A percentile compares a stretch with the other conserved stretches of the same genome.
phyloP scores from a whole-genome alignment of 1,140 invertebrate species.

The Macrostomum lignano region DNA sequence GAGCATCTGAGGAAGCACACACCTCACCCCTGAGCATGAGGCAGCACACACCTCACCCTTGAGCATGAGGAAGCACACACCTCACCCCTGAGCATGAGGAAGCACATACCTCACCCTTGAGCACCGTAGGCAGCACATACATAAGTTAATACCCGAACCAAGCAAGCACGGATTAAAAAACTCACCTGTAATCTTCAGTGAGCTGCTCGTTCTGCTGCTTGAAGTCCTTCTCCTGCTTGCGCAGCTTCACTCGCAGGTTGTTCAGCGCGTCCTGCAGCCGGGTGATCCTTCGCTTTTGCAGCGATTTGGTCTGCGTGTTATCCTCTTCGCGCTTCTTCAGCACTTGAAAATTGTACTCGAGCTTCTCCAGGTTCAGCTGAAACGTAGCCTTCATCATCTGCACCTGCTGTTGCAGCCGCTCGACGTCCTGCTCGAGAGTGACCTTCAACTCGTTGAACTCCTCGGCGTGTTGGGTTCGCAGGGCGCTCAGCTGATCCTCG shows the following conservation, averaged over 20 bases:
- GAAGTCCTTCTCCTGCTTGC: conserved; percentile 33
- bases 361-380: conserved; percentile 48
- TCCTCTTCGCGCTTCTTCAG: conserved; percentile 54
- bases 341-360: conserved; percentile 56
- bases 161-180: too few species aligned
- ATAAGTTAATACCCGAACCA: too few species aligned
- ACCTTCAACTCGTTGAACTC: conserved; percentile 28
- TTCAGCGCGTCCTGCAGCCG: conserved; percentile 37
- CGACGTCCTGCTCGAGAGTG: conserved; percentile 25
- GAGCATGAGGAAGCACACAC: too few species aligned
- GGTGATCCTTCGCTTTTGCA: conserved; percentile 47
- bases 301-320: conserved; percentile 46
- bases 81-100: too few species aligned
- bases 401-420: conserved; percentile 43
- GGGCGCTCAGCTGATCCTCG: conserved; percentile 19
- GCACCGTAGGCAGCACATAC: too few species aligned
- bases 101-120: too few species aligned
- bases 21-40: too few species aligned
- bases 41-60: too few species aligned
- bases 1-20: too few species aligned
- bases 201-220: too few species aligned
- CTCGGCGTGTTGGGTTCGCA: conserved; percentile 23
- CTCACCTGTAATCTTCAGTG: too few species aligned
- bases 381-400: conserved; percentile 42
- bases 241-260: conserved; percentile 34